Conservation (phyloP, 2,888 invertebrate species). For the Mylabris sibirica region DNA sequence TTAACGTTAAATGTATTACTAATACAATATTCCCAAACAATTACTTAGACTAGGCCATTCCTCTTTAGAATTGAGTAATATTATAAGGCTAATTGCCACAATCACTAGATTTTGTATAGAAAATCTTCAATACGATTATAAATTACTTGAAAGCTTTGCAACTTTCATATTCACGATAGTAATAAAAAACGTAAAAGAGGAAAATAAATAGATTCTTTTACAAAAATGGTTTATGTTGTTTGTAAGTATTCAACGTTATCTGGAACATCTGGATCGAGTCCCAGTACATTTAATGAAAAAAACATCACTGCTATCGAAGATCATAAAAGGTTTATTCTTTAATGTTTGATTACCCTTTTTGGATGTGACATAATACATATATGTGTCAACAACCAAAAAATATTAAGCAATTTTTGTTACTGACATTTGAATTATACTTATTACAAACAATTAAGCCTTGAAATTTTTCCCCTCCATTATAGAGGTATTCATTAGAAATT, state of each 20-base stretch:
- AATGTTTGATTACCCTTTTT: not conserved
- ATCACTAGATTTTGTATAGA: too few relatives aligned
- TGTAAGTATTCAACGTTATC: slow-evolving; percentile 16
- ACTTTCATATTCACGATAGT: not conserved
- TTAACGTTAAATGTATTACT: slow-evolving; percentile 4
- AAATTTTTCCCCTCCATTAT: too few relatives aligned
- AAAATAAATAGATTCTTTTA: slow-evolving; percentile 11
- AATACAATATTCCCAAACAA: slow-evolving; percentile 20
- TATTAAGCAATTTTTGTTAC: too few relatives aligned
- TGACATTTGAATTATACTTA: too few relatives aligned
- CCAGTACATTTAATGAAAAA: not conserved
- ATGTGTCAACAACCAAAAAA: too few relatives aligned
- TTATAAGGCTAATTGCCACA: too few relatives aligned
- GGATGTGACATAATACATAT: too few relatives aligned
- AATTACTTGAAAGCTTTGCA: not conserved
- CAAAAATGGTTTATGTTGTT: not conserved
- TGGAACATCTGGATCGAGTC: not conserved
- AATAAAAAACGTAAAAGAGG: not conserved
- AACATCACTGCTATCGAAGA: not conserved
- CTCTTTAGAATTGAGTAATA: too few relatives aligned
- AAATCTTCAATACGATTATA: too few relatives aligned
- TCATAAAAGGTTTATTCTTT: not conserved
- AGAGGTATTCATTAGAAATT: too few relatives aligned
- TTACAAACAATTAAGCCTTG: too few relatives aligned
- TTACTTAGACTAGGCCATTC: slow-evolving; percentile 1